These are phyloP conservation scores for Notoglanidium macrostoma DNA, from an alignment of 2,797 vertebrate genomes.

Conservation along the genomic window DNA sequence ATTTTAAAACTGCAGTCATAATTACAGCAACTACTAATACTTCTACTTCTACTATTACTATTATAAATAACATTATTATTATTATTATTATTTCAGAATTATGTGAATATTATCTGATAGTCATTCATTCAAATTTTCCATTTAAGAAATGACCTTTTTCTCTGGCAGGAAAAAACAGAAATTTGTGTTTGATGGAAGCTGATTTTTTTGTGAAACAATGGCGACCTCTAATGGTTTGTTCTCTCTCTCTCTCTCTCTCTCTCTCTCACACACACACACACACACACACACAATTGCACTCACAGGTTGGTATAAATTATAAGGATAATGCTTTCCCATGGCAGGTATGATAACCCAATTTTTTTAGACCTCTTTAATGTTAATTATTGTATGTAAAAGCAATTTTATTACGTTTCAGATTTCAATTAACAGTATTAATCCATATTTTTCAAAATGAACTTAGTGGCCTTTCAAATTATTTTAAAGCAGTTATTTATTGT, in stretches of 20 bases:
- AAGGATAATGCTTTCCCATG: too few relatives aligned
- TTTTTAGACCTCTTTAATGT: background rate
- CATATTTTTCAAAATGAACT: background rate
- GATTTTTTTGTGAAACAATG: constrained; percentile 50
- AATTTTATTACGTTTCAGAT: background rate
- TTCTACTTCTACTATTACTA: background rate
- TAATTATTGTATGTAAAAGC: too few relatives aligned
- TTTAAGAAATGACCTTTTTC: background rate
- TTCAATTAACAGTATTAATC: background rate
- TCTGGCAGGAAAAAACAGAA: too few relatives aligned
- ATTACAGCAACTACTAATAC: background rate
- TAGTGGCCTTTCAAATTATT: background rate
- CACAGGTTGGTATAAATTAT: too few relatives aligned
- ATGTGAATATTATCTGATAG: background rate
- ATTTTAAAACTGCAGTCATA: background rate
- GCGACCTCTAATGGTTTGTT: constrained; percentile 65
- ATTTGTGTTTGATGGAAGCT: background rate
- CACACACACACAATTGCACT: background rate
- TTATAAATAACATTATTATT: background rate
- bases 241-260: background rate
- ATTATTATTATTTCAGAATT: background rate
- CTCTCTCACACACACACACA: background rate
- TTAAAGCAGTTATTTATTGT: background rate
- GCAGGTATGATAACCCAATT: background rate
- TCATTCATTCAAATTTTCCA: background rate